Conservation (phyloP, 1,140 invertebrate genomes). For the Drosophila jambulina region DNA sequence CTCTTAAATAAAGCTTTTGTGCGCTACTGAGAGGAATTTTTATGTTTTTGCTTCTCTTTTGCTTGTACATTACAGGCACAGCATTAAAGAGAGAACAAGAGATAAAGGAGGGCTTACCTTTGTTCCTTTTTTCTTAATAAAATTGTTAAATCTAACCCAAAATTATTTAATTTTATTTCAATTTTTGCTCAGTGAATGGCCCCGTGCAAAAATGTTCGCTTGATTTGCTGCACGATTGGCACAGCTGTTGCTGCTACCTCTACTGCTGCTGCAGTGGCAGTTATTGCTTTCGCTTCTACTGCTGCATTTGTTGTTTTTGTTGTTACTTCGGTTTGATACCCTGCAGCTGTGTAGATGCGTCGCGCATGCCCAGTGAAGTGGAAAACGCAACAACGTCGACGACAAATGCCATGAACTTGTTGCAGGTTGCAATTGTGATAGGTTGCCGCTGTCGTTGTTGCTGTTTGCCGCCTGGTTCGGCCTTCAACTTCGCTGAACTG, state of each 20-base stretch:
- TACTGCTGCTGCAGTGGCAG: slow-evolving; percentile 25
- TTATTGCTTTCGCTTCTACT: slow-evolving; percentile 21
- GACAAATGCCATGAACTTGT: slow-evolving; percentile 75
- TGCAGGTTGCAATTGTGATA: slow-evolving; percentile 63
- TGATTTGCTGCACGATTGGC: slow-evolving; percentile 67
- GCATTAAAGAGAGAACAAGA: background rate
- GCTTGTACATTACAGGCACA: background rate
- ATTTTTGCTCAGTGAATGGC: slow-evolving; percentile 19
- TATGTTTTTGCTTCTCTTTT: background rate
- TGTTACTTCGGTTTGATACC: slow-evolving; percentile 24
- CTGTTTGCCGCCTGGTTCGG: slow-evolving; percentile 24
- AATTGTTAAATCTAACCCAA: background rate
- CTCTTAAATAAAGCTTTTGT: background rate
- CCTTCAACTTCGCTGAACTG: slow-evolving; percentile 38
- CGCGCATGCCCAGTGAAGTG: slow-evolving; percentile 60
- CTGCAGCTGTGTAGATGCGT: slow-evolving; percentile 54
- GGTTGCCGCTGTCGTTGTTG: slow-evolving; percentile 27
- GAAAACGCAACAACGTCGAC: slow-evolving; percentile 46
- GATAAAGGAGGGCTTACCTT: background rate
- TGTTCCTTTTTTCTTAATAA: background rate
- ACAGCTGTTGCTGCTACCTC: slow-evolving; percentile 41
- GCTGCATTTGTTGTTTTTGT: slow-evolving; percentile 18
- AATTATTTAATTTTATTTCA: background rate
- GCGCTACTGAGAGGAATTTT: background rate
- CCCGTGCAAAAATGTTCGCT: slow-evolving; percentile 67